phyloP scores from a whole-genome alignment of 2,113 vertebrate genomes.

The Dolichotis patagonum region DNA sequence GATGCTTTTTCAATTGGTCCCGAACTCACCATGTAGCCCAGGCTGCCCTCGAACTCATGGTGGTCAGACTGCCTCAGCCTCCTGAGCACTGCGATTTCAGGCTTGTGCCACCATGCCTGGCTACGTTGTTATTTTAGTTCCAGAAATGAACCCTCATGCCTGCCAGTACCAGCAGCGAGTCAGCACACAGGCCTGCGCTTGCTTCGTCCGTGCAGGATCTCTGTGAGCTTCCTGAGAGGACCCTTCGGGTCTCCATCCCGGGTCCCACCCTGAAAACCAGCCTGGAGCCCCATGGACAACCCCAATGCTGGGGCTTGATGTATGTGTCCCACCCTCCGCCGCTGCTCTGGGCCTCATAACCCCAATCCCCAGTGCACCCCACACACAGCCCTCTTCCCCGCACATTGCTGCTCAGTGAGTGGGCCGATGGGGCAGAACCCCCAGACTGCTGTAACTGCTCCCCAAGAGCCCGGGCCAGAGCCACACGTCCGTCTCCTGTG shows the following conservation, averaged over 20 bases:
- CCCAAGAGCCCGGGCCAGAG: neutral
- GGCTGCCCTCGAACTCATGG: neutral
- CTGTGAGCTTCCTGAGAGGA: neutral
- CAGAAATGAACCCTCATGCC: neutral
- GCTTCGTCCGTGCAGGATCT: neutral
- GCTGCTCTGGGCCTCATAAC: neutral
- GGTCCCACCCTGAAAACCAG: neutral
- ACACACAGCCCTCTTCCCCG: neutral
- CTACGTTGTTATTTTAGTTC: neutral
- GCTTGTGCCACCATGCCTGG: neutral
- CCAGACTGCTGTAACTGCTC: neutral
- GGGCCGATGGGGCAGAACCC: neutral
- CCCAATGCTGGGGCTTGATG: neutral
- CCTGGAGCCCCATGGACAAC: neutral
- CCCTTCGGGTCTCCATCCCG: neutral
- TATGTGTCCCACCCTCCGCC: neutral
- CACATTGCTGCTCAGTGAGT: neutral
- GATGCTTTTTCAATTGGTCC: neutral
- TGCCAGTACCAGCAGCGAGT: neutral
- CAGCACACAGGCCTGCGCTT: neutral
- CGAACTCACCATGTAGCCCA: neutral
- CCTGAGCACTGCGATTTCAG: neutral
- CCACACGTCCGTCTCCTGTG: accelerated
- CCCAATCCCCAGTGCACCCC: neutral
- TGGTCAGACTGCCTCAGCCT: neutral